Percentiles rank a stretch among this genome's conserved stretches.
Evolutionary conservation across 2,888 invertebrate genomes (phyloP).

Genomic region (Idaea dimidiata): DNA sequence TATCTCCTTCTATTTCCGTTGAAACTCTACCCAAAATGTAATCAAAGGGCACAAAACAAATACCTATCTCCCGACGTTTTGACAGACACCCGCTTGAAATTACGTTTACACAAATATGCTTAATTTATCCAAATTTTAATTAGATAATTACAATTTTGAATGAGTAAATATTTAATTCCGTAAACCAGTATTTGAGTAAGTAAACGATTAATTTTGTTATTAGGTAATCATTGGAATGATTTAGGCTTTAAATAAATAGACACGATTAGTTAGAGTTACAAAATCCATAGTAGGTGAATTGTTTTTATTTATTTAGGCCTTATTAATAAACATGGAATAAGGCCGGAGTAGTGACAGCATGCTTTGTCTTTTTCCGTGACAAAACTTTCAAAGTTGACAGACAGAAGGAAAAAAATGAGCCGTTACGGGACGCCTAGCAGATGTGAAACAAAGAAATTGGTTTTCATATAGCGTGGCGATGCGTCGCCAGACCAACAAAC

Average conservation of each 20-base stretch:
- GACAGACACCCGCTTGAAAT: slow-evolving; percentile 56
- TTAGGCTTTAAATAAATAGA: background rate
- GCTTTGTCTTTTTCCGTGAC: too few species aligned
- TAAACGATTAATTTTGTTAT: background rate
- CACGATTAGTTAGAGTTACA: background rate
- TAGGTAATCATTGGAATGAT: background rate
- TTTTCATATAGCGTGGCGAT: too few species aligned
- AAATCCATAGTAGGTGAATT: background rate
- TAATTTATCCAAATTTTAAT: slow-evolving; percentile 1
- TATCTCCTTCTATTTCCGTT: slow-evolving; percentile 29
- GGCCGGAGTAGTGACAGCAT: too few species aligned
- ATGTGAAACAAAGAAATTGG: too few species aligned
- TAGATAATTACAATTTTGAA: slow-evolving; percentile 1
- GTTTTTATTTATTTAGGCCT: background rate
- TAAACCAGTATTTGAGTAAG: background rate
- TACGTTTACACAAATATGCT: slow-evolving; percentile 41
- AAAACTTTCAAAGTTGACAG: too few species aligned
- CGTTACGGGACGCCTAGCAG: too few species aligned
- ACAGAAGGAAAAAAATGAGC: too few species aligned
- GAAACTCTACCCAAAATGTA: slow-evolving; percentile 55
- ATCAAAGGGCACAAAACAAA: slow-evolving; percentile 54
- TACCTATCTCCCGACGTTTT: slow-evolving; percentile 49
- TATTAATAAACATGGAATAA: background rate
- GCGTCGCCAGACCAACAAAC: too few species aligned
- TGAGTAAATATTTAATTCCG: slow-evolving; percentile 1